These are phyloP conservation scores for Ischnus inquisitorius DNA, from an alignment of 2,888 invertebrate genomes.

Conservation along the genomic window DNA sequence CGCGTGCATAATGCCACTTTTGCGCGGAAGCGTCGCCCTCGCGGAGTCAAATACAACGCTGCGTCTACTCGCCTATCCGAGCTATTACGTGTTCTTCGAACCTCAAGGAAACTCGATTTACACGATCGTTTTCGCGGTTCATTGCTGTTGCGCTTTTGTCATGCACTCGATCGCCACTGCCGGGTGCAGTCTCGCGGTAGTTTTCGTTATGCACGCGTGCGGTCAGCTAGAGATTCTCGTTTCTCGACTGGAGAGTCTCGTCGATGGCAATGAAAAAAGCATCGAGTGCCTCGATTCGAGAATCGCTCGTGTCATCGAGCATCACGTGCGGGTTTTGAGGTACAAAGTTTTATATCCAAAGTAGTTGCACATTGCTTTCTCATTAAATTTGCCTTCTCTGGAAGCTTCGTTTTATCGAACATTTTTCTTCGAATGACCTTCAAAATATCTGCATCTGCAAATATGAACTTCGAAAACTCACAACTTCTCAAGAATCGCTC, in stretches of 20 bases:
- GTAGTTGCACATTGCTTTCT: no score
- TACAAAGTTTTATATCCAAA: no score
- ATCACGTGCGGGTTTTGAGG: slow-evolving; percentile 62
- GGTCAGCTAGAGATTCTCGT: slow-evolving; percentile 71
- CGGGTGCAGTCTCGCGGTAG: slow-evolving; percentile 74
- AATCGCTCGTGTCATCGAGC: slow-evolving; percentile 37
- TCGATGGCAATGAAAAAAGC: slow-evolving; percentile 31
- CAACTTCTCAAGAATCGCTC: no score
- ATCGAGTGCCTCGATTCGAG: slow-evolving; percentile 21
- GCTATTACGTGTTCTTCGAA: slow-evolving; percentile 74
- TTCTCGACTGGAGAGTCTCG: slow-evolving; percentile 54
- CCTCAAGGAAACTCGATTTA: slow-evolving; percentile 72
- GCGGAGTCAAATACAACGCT: slow-evolving; percentile 68
- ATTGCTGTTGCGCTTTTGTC: slow-evolving; percentile 73
- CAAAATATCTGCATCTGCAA: no score
- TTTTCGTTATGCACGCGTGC: slow-evolving; percentile 76
- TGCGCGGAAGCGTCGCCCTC: slow-evolving; percentile 58
- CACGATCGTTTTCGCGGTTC: slow-evolving; percentile 73
- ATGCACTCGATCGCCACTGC: slow-evolving; percentile 72
- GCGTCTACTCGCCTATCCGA: slow-evolving; percentile 72
- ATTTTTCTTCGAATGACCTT: no score
- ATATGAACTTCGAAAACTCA: no score
- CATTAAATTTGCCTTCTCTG: no score
- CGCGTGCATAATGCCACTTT: slow-evolving; percentile 71
- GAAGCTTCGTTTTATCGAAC: no score